Evolutionary conservation across 2,113 vertebrate genomes (phyloP).

Genomic region (Leucosticte australis): DNA sequence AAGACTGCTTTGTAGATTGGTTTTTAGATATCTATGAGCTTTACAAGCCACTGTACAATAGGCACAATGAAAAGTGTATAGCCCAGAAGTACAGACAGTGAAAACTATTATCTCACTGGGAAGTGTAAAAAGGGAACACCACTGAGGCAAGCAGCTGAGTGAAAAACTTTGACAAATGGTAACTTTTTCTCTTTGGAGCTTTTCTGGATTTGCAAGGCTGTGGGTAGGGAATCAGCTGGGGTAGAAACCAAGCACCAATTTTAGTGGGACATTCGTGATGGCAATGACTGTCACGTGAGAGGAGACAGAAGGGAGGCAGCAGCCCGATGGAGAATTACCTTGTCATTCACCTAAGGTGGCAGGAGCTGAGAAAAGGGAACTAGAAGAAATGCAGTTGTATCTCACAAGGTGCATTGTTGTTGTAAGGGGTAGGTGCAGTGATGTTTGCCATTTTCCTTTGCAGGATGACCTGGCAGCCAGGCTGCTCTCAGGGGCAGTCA

Average conservation of each 20-base stretch:
- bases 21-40: background rate
- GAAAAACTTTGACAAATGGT: background rate
- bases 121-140: background rate
- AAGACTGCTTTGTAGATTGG: background rate
- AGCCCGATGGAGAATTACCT: background rate
- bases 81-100: background rate
- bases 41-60: background rate
- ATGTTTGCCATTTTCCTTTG: background rate
- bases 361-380: background rate
- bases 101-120: background rate
- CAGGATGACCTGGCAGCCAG: background rate
- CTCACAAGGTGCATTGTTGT: background rate
- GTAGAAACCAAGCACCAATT: background rate
- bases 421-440: background rate
- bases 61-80: background rate
- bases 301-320: background rate
- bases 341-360: background rate
- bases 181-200: background rate
- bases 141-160: background rate
- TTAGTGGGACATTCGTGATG: background rate
- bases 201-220: background rate
- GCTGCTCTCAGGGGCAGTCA: background rate
- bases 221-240: background rate
- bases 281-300: rapidly evolving
- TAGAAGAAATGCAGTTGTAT: background rate